phyloP scores from a whole-genome alignment of 2,113 vertebrate species.

The Thinocorus orbignyianus region DNA sequence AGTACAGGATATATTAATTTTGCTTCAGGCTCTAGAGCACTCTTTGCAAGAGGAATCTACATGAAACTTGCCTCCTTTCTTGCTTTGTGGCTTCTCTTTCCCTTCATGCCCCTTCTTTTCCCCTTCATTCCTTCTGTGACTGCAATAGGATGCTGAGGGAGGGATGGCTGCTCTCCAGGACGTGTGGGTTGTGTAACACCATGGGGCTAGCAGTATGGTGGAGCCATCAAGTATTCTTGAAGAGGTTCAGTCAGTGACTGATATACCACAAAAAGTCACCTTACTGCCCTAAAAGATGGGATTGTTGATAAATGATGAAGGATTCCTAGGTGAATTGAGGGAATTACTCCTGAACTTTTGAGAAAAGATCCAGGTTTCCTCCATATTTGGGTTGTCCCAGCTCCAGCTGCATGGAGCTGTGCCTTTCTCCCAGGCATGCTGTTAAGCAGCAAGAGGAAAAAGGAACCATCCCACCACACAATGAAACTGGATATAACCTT shows the following conservation, averaged over 20 bases:
- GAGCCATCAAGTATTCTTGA: too few relatives aligned
- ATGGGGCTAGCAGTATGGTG: not conserved
- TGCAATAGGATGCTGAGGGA: fast-evolving
- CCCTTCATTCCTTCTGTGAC: too few relatives aligned
- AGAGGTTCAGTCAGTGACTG: not conserved
- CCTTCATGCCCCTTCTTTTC: not conserved
- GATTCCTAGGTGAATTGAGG: not conserved
- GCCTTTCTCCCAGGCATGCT: not conserved
- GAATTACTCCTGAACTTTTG: not conserved
- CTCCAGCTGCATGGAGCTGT: not conserved
- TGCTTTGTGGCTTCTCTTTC: not conserved
- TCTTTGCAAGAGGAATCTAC: too few relatives aligned
- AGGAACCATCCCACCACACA: not conserved
- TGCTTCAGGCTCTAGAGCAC: not conserved
- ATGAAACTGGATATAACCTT: not conserved
- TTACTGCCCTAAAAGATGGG: not conserved
- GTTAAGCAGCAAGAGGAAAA: not conserved
- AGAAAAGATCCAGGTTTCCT: not conserved
- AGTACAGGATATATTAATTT: too few relatives aligned
- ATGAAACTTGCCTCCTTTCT: not conserved
- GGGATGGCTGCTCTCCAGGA: not conserved
- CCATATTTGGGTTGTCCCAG: not conserved
- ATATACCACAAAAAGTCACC: too few relatives aligned
- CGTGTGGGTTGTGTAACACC: too few relatives aligned
- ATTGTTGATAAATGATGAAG: not conserved